Conservation (phyloP, 1,140 invertebrate species). For the Daktulosphaira vitifoliae region DNA sequence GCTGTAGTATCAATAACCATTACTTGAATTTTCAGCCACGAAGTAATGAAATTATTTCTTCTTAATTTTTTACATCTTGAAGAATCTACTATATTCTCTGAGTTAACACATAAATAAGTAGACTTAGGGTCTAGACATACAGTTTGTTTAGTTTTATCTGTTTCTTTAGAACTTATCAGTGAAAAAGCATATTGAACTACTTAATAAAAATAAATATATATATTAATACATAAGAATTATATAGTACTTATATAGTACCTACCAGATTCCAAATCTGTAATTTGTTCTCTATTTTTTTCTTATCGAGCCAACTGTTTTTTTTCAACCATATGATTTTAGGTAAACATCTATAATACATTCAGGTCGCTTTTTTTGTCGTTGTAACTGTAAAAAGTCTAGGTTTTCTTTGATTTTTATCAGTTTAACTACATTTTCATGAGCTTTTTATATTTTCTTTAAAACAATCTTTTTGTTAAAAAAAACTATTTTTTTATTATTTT, state of each 20-base stretch:
- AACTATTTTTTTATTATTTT: no score
- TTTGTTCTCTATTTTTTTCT: neutral
- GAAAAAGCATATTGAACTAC: neutral
- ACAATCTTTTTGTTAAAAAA: no score
- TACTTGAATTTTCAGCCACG: neutral
- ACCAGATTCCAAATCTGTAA: neutral
- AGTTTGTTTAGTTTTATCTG: neutral
- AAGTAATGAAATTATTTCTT: constrained; percentile 14
- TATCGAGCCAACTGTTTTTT: neutral
- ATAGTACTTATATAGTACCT: neutral
- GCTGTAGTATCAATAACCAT: constrained; percentile 26
- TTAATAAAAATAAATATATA: neutral
- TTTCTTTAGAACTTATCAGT: neutral
- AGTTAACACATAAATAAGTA: no score
- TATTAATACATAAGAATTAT: no score
- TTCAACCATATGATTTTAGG: neutral
- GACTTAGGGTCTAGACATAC: no score
- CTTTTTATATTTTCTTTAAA: no score
- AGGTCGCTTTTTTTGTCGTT: neutral
- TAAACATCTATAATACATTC: no score
- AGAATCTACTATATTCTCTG: neutral
- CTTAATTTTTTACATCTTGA: neutral
- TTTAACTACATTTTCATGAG: neutral
- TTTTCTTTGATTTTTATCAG: neutral
- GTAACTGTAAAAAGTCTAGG: neutral